These are phyloP conservation scores for Chloroceryle aenea DNA, from an alignment of 2,113 vertebrate species.

Conservation along the genomic window DNA sequence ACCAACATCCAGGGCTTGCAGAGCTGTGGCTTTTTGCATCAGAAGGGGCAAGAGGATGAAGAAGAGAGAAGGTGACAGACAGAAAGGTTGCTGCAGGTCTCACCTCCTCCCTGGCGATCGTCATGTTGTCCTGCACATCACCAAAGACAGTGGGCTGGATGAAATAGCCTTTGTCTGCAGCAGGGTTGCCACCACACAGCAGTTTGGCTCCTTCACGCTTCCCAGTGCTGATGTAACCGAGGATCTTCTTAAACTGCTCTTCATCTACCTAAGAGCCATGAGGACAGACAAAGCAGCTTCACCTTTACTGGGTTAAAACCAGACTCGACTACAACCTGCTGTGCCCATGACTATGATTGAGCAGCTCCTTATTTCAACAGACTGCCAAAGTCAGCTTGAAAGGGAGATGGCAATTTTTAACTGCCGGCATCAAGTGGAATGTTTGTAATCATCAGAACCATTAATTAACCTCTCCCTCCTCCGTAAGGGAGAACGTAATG, in stretches of 20 bases:
- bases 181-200: conserved; percentile 88
- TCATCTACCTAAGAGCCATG: conserved; percentile 85
- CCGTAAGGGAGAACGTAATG: background rate
- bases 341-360: background rate
- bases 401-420: background rate
- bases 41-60: background rate
- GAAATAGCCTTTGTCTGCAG: conserved; percentile 93
- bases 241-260: conserved; percentile 92
- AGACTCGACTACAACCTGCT: background rate
- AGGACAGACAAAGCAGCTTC: background rate
- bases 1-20: accelerated
- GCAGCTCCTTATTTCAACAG: background rate
- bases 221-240: conserved; percentile 89
- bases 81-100: background rate
- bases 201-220: conserved; percentile 92
- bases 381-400: background rate
- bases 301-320: background rate
- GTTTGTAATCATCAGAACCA: background rate
- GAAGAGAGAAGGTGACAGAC: background rate
- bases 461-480: background rate
- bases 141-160: conserved; percentile 96
- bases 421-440: background rate
- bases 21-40: background rate
- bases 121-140: conserved; percentile 93
- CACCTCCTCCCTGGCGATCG: conserved; percentile 95